phyloP scores from a whole-genome alignment of 2,797 vertebrate species.

The Fistularia commersonii region DNA sequence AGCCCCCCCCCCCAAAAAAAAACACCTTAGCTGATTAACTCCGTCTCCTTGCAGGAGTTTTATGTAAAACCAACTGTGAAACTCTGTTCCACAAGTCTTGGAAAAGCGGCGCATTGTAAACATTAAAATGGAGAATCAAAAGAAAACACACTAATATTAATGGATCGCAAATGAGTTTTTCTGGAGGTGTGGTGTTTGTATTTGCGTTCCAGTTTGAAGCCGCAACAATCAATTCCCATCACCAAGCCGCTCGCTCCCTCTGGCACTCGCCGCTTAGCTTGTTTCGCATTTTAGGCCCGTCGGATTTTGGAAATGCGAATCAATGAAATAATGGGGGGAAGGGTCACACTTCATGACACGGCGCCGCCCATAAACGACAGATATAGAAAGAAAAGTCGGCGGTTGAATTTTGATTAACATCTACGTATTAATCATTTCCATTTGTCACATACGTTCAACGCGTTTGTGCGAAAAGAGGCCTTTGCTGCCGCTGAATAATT shows the following conservation, averaged over 20 bases:
- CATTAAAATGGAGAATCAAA: too few relatives aligned
- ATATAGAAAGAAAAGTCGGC: conserved; percentile 5
- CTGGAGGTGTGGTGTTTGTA: conserved; percentile 4
- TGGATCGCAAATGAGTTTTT: too few relatives aligned
- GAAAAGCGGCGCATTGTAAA: too few relatives aligned
- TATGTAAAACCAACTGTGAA: too few relatives aligned
- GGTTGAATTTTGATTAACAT: conserved; percentile 13
- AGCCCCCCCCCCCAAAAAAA: too few relatives aligned
- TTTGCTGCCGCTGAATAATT: not conserved
- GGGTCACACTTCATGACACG: conserved; percentile 33
- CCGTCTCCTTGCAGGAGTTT: too few relatives aligned
- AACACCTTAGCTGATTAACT: too few relatives aligned
- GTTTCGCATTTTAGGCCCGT: conserved; percentile 27
- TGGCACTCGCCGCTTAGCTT: conserved; percentile 26
- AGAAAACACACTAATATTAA: too few relatives aligned
- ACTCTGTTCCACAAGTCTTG: too few relatives aligned
- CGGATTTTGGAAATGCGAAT: conserved; percentile 19
- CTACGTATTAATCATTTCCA: not conserved
- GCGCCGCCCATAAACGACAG: too few relatives aligned
- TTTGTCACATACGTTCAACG: conserved; percentile 1
- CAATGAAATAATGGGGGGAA: conserved; percentile 31
- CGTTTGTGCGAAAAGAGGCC: too few relatives aligned
- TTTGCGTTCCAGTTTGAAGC: conserved; percentile 21
- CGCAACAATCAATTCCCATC: conserved; percentile 41
- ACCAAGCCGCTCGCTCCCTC: conserved; percentile 18